Evolutionary conservation across 2,888 invertebrate genomes (phyloP).

Genomic region (Tachina fera): DNA sequence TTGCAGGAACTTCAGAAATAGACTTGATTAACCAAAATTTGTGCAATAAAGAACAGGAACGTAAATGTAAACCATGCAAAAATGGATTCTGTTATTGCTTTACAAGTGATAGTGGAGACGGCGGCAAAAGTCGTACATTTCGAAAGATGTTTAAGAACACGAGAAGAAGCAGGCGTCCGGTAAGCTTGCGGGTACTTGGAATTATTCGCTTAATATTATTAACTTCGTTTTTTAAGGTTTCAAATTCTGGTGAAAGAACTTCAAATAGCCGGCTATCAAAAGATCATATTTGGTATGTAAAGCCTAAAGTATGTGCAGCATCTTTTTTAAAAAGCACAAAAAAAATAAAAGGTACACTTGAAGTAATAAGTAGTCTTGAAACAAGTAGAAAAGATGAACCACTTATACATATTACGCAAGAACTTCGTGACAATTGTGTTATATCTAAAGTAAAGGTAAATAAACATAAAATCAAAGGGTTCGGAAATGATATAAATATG

Average conservation of each 20-base stretch:
- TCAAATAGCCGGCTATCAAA: neutral
- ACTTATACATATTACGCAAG: constrained; percentile 82
- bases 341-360: constrained; percentile 63
- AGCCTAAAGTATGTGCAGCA: constrained; percentile 10
- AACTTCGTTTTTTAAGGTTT: neutral
- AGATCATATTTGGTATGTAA: neutral
- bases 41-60: constrained; percentile 80
- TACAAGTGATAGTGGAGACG: constrained; percentile 82
- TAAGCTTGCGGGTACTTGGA: constrained; percentile 73
- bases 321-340: neutral
- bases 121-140: constrained; percentile 61
- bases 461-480: constrained; percentile 74
- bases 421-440: constrained; percentile 80
- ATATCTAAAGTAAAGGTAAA: constrained; percentile 82
- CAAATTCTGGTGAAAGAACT: neutral
- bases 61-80: constrained; percentile 80
- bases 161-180: constrained; percentile 75
- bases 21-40: constrained; percentile 80
- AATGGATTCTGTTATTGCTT: constrained; percentile 83
- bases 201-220: neutral
- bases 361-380: constrained; percentile 76
- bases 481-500: constrained; percentile 7
- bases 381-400: constrained; percentile 77
- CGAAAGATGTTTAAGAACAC: constrained; percentile 74
- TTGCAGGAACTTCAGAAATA: constrained; percentile 72